These are phyloP conservation scores for Choristoneura rosaceana DNA, from an alignment of 2,888 invertebrate species.

Conservation along the genomic window DNA sequence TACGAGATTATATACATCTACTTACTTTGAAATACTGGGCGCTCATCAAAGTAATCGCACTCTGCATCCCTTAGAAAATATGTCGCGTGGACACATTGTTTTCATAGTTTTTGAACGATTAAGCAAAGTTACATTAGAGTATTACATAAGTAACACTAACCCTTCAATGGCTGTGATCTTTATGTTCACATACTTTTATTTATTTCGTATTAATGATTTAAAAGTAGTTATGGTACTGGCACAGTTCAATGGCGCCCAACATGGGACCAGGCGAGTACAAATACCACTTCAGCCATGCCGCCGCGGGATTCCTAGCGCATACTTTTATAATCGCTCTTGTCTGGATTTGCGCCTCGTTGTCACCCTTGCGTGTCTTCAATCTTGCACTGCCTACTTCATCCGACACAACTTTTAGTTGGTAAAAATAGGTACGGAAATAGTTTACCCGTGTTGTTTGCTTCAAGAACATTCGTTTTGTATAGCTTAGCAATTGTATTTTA, in stretches of 20 bases:
- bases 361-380: conserved; percentile 75
- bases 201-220: background rate
- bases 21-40: too few species aligned
- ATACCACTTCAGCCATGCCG: conserved; percentile 47
- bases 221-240: background rate
- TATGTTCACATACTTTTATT: too few species aligned
- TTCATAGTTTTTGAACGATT: too few species aligned
- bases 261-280: conserved; percentile 20
- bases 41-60: too few species aligned
- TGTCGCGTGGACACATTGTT: too few species aligned
- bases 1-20: too few species aligned
- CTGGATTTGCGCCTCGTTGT: conserved; percentile 61
- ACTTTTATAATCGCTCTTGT: conserved; percentile 72
- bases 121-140: too few species aligned
- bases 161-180: too few species aligned
- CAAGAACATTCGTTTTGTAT: background rate
- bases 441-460: conserved; percentile 60
- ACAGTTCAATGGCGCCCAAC: conserved; percentile 29
- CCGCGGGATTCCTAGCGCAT: conserved; percentile 66
- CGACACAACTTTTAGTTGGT: conserved; percentile 54
- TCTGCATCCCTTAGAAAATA: too few species aligned
- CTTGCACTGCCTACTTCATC: conserved; percentile 51
- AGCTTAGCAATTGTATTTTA: too few species aligned
- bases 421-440: conserved; percentile 65
- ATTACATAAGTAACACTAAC: too few species aligned